These are phyloP conservation scores for Tenthredo distinguenda DNA, from an alignment of 2,888 invertebrate genomes.

Conservation along the genomic window DNA sequence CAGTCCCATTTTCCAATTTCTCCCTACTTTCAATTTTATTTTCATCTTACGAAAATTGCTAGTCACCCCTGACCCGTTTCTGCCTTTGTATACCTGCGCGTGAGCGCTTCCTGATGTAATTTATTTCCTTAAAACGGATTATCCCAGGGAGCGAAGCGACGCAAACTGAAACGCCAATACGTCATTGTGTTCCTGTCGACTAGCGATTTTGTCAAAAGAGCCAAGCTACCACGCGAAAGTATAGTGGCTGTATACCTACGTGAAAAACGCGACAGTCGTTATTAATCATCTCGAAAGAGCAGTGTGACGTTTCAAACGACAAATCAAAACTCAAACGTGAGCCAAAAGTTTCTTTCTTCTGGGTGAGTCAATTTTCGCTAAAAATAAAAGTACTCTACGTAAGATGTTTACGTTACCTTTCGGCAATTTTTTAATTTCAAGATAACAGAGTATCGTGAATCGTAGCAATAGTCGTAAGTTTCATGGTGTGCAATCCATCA, in stretches of 20 bases:
- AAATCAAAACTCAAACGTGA: conserved; percentile 33
- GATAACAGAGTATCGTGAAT: neutral
- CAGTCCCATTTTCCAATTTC: conserved; percentile 14
- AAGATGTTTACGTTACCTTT: neutral
- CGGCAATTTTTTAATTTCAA: neutral
- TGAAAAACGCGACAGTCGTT: conserved; percentile 30
- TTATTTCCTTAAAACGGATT: conserved; percentile 46
- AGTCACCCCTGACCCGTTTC: conserved; percentile 30
- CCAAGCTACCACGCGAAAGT: conserved; percentile 29
- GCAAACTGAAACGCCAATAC: conserved; percentile 45
- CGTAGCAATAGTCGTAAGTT: neutral
- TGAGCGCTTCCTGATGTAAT: conserved; percentile 40
- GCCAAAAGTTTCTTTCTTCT: neutral
- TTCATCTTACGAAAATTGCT: conserved; percentile 31
- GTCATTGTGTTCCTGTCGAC: conserved; percentile 39
- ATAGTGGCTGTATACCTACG: conserved; percentile 1
- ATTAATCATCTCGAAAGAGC: conserved; percentile 32
- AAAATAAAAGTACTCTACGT: neutral
- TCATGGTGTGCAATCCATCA: neutral
- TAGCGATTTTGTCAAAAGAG: conserved; percentile 46
- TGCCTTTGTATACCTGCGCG: conserved; percentile 34
- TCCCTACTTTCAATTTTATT: conserved; percentile 19
- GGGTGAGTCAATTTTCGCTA: conserved; percentile 26
- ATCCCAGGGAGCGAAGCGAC: conserved; percentile 44
- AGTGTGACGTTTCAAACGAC: conserved; percentile 32